Evolutionary conservation across 2,113 vertebrate genomes (phyloP).

Genomic region (Phalacrocorax carbo): DNA sequence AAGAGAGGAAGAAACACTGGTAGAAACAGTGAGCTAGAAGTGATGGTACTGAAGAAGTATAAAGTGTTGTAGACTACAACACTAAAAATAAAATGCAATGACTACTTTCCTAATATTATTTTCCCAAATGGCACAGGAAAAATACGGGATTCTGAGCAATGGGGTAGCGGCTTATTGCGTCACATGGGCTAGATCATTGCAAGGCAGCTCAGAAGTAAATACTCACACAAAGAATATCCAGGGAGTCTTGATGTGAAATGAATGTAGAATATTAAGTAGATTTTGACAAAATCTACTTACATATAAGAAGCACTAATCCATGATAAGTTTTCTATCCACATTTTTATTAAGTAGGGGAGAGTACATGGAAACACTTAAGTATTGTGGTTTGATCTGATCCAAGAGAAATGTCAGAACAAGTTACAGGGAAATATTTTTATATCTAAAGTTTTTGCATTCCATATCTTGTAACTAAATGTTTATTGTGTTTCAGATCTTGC

Average conservation of each 20-base stretch:
- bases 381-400: not conserved
- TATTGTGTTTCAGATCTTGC: not conserved
- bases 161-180: not conserved
- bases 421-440: not conserved
- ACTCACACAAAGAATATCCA: not conserved
- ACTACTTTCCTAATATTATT: not conserved
- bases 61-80: not conserved
- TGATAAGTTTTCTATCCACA: not conserved
- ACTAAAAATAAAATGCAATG: not conserved
- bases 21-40: not conserved
- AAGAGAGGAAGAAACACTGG: not conserved
- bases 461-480: not conserved
- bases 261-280: not conserved
- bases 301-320: not conserved
- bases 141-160: not conserved
- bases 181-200: not conserved
- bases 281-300: not conserved
- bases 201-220: not conserved
- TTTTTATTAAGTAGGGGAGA: not conserved
- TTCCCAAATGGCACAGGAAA: not conserved
- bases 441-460: not conserved
- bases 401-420: not conserved
- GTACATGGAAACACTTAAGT: not conserved
- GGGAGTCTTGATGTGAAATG: not conserved
- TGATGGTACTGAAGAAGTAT: not conserved